phyloP scores from a whole-genome alignment of 2,797 vertebrate genomes.

The Pteropus rufus region DNA sequence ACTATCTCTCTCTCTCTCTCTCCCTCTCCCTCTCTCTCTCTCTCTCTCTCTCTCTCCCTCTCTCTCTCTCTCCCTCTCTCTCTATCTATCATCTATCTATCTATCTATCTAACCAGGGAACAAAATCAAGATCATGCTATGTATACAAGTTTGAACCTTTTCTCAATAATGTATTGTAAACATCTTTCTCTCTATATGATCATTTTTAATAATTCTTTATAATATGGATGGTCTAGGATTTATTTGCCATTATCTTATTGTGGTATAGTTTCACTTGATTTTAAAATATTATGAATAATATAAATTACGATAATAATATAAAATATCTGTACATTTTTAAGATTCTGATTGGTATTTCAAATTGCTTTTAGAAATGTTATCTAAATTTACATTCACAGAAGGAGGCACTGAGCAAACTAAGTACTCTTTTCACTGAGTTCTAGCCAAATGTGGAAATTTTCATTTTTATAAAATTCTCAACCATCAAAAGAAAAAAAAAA shows the following conservation, averaged over 20 bases:
- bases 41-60: too few species aligned
- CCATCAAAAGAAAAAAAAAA: not conserved
- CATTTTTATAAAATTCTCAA: conserved; percentile 36
- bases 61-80: too few species aligned
- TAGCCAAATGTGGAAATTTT: not conserved
- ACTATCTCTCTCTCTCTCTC: not conserved
- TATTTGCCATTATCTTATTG: not conserved
- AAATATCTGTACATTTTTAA: conserved; percentile 13
- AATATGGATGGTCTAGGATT: not conserved
- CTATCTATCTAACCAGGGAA: too few species aligned
- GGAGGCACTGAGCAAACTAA: not conserved
- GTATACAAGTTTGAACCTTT: not conserved
- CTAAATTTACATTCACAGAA: not conserved
- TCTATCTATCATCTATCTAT: too few species aligned
- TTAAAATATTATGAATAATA: not conserved
- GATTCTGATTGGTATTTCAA: not conserved
- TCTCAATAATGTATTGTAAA: not conserved
- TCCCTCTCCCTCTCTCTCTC: too few species aligned
- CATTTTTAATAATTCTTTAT: not conserved
- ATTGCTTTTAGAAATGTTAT: conserved; percentile 3
- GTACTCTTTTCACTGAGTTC: not conserved
- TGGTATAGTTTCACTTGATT: not conserved
- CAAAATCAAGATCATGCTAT: not conserved
- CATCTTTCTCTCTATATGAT: not conserved
- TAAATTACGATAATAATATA: not conserved